Conservation (phyloP, 1,140 invertebrate species). For the Globodera ellingtonae region DNA sequence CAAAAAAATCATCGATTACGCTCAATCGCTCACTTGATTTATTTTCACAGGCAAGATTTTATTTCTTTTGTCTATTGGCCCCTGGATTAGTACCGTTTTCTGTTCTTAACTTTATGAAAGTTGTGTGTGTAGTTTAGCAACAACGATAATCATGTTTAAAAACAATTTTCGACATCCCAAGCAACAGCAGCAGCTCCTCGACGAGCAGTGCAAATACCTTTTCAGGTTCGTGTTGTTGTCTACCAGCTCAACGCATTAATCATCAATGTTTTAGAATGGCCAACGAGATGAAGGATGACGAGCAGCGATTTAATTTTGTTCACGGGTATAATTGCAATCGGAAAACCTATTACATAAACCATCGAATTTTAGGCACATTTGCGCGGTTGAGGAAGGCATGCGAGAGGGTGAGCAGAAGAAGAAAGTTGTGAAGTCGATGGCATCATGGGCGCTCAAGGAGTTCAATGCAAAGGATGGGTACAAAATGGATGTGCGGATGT, state of each 20-base stretch:
- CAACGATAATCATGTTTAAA: background rate
- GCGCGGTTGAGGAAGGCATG: background rate
- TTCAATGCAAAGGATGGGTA: constrained; percentile 20
- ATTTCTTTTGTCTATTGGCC: no score
- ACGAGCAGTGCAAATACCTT: background rate
- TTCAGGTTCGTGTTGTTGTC: background rate
- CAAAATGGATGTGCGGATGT: constrained; percentile 29
- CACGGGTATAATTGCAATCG: background rate
- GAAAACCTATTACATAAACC: background rate
- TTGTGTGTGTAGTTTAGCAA: background rate
- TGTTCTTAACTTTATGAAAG: no score
- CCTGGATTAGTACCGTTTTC: no score
- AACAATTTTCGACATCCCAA: background rate
- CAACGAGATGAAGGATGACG: constrained; percentile 1
- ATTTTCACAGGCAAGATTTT: no score
- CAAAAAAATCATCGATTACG: no score
- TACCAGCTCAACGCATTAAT: background rate
- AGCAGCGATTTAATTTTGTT: background rate
- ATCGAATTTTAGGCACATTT: background rate
- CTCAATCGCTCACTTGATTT: no score
- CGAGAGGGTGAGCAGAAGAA: background rate
- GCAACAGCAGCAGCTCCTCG: background rate
- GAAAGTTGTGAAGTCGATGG: constrained; percentile 5
- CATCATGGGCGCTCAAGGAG: constrained; percentile 27
- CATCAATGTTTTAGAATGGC: background rate